Evolutionary conservation across 2,797 vertebrate genomes (phyloP).

Genomic region (Pithecia hirsuta): DNA sequence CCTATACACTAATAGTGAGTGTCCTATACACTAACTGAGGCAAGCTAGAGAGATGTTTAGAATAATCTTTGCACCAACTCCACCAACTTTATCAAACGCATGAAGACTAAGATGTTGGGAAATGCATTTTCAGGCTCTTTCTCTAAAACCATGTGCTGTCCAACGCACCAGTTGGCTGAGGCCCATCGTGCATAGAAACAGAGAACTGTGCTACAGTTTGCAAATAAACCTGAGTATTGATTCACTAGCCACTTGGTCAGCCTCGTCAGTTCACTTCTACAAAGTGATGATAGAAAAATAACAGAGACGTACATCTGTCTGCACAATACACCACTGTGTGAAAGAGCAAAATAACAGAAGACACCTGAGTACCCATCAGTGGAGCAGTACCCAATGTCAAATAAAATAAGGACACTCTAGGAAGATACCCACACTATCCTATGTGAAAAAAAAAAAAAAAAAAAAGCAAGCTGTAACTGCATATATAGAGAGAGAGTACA

Average conservation of each 20-base stretch:
- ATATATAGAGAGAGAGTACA: not conserved
- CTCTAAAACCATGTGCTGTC: not conserved
- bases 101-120: not conserved
- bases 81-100: not conserved
- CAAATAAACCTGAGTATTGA: not conserved
- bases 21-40: not conserved
- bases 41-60: not conserved
- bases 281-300: not conserved
- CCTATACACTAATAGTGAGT: not conserved
- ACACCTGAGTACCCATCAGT: not conserved
- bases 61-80: not conserved
- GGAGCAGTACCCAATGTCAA: not conserved
- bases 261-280: not conserved
- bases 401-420: not conserved
- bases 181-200: not conserved
- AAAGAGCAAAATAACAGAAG: not conserved
- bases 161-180: not conserved
- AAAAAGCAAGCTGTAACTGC: not conserved
- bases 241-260: not conserved
- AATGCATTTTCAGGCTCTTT: not conserved
- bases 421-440: not conserved
- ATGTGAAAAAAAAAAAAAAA: not conserved
- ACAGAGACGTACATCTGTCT: not conserved
- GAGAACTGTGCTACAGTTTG: not conserved
- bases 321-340: not conserved